Base-by-base conservation (phyloP, 2,113 vertebrate genomes). In the Hemicordylus capensis region DNA sequence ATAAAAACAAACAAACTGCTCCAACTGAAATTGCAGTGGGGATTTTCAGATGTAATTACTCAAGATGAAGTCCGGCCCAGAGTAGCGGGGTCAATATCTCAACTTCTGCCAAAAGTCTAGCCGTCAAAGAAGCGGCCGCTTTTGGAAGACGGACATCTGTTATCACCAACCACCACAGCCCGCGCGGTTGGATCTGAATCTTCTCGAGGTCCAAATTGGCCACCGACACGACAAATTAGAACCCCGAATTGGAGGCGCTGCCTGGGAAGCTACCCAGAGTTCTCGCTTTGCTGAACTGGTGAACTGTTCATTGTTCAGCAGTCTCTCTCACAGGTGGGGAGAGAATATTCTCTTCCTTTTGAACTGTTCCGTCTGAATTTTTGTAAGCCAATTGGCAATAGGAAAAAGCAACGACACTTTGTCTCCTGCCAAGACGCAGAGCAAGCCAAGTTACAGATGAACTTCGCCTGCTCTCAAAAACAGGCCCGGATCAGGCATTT, bases 61-160 rank as follows among this genome's bases (percentile, higher is more conserved):
- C 63, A 54, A 0, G 0, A 54, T 8, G 87, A 87, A 88, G 88
- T 15, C 42, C 61, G 39, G 87, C 86, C 91, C 83, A 90, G 75
- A 46, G 67, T 0, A 3, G 73, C 76, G 20, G 83, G 90, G 90
- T 89, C 89, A 88, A 69, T 0, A 59, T 63, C 63, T 58, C 46
- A 59, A n/a, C 72, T 77, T 82, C 85, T 91, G 93, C 93, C 94
- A 95, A 83, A 88, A 88, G 87, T 63, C 42, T 84, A 85, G 42
- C 64, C 66, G 86, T 1, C 59, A 72, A 83, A 92, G 81, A 39
- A 80, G 81, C 76, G 72, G 51, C 80, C 8, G 51, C 72, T 70
- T 69, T 76, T 87, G 76, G 63, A 58, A 15, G 3, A 66, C 77
- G 54, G 81, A 73, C 1, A 0, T 14, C 82, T 72, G 76, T 78